phyloP scores from a whole-genome alignment of 2,888 invertebrate genomes.

The Maniola hyperantus region DNA sequence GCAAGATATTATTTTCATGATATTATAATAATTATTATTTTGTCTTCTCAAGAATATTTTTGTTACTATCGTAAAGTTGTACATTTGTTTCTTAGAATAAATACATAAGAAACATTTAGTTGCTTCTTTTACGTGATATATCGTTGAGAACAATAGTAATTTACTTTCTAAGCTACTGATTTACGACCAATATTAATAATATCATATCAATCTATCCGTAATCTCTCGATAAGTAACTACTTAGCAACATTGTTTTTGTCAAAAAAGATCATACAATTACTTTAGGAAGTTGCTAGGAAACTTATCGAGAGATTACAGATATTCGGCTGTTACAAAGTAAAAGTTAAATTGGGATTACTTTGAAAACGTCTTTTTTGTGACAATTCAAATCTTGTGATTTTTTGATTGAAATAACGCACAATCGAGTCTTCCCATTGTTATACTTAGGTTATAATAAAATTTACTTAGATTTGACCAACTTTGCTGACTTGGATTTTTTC shows the following conservation, averaged over 20 bases:
- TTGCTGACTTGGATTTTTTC: too few relatives aligned
- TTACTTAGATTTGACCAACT: too few relatives aligned
- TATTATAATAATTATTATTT: slow-evolving; percentile 17
- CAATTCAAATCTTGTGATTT: background rate
- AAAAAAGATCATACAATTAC: too few relatives aligned
- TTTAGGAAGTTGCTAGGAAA: too few relatives aligned
- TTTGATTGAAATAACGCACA: slow-evolving; percentile 5
- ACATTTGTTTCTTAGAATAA: slow-evolving; percentile 3
- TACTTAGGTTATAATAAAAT: too few relatives aligned
- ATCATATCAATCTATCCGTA: too few relatives aligned
- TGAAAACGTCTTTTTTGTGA: background rate
- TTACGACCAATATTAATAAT: too few relatives aligned
- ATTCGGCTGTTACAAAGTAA: too few relatives aligned
- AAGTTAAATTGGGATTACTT: too few relatives aligned
- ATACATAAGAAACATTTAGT: background rate
- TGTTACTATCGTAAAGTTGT: slow-evolving; percentile 4
- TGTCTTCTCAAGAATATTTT: background rate
- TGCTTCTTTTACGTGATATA: background rate
- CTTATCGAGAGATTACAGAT: too few relatives aligned
- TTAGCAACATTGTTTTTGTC: too few relatives aligned
- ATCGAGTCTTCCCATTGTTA: slow-evolving; percentile 9
- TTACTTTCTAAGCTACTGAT: background rate
- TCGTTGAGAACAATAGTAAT: background rate
- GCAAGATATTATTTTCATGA: slow-evolving; percentile 15
- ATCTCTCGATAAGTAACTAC: too few relatives aligned